Evolutionary conservation across 2,888 invertebrate genomes (phyloP), one percentile per base, ranked within the genome.

Genomic region (Acleris literana): DNA sequence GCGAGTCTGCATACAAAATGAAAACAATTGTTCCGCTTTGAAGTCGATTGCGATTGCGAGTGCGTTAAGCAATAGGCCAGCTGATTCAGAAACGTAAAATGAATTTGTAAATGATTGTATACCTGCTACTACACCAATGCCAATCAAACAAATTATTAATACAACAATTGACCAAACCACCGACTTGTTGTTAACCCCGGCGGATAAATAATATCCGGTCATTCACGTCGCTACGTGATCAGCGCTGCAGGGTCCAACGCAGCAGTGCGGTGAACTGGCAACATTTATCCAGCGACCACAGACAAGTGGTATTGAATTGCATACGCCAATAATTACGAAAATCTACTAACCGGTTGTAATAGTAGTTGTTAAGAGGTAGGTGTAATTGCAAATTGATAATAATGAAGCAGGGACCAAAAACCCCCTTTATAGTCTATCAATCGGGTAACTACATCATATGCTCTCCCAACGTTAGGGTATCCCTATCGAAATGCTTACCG

Each of bases 301-400:
- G 18, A 39, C 54, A 33, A 39, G 17, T 33, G 39, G 54, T 54
- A 13, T 39, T 18, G 54, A 54, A 39, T 20, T 54, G 13, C 33
- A 20, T 39, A 39, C 39, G 18, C 13, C 17, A 33, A 54, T 29
- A 29, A 53, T 16, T 53, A 53, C 13, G n/a, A 9, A 25, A 46
- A 17, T 46, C n/a, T 46, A 17, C 46, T 7, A 46, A 46, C 39
- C n/a, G 17, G 46, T 7, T 46, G 46, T 46, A 46, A 46, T 17
- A n/a, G n/a, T 17, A 39, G 39, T 13, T 39, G 13, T 39, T 13
- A 39, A 39, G 39, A 39, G 39, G 9, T 4, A 39, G 39, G 13
- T 7, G 17, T 6, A 46, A 17, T 46, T n/a, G 7, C 46, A 46
- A 46, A 46, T 46, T 2, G 6, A 46, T 6, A 2, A 46, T 46